Evolutionary conservation across 2,113 vertebrate species (phyloP), one percentile per base, ranked within the genome.

Genomic region (Nansenia antarctica): DNA sequence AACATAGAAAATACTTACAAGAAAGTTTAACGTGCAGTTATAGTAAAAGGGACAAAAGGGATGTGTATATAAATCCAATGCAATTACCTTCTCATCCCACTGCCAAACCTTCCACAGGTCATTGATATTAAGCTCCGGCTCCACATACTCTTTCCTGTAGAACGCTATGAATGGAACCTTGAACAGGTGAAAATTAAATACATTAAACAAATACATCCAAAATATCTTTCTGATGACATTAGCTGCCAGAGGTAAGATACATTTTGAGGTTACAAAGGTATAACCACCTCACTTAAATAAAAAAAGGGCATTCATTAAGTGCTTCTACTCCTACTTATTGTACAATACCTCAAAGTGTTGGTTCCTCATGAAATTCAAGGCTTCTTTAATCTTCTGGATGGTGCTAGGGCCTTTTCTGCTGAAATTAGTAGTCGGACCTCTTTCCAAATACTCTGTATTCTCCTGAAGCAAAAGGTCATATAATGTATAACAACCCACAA

Each of bases 101-200:
- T 98, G 96, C 98, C 98, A 99, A 57, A 99, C 97, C 35, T 96
- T 96, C 98, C 98, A 99, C 9, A 99, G 86, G 78, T 99, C 97
- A 0, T 96, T 98, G 85, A 99, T 98, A 66, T 98, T 96, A 49
- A 99, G 88, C 72, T 99, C 97, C 22, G 98, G 97, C 47, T 99
- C 98, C 57, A 99, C 97, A 15, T 99, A 99, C 69, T 99, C 98
- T 78, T 99, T 99, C 70, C 98, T 94, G 87, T 99, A 99, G 88
- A 99, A 99, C 39, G 98, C 97, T 82, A 99, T 99, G 83, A 99
- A 99, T 0, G 98, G 97, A 73, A 99, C 98, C 97, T 99, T 73
- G 1, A 79, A 59, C 7, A 81, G 24, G 30, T 29, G 9, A 60
- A 34, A 35, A 49, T n/a, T 0, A 8, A 49, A 49, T 5, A 20